Evolutionary conservation across 53 echinoderm and acorn worm genomes (phyloP).

Genomic region (Paracentrotus lividus): DNA sequence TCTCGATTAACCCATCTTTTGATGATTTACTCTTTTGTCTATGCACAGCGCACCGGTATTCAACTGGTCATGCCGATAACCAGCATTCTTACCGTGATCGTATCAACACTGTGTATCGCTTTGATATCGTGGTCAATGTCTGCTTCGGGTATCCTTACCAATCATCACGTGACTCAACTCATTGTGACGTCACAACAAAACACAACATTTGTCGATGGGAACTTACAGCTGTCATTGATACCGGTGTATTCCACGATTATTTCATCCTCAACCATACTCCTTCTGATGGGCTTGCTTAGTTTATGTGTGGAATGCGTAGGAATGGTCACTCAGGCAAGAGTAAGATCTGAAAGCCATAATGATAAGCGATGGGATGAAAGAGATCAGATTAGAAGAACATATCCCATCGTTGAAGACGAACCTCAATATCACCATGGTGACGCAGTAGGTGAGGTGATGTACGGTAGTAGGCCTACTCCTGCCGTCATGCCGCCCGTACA

Average conservation of each 20-base stretch:
- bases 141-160: constrained; percentile 21
- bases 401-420: constrained; percentile 25
- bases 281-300: constrained; percentile 10
- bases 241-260: constrained; percentile 42
- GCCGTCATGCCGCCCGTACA: neutral
- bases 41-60: neutral
- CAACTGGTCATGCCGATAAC: neutral
- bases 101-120: constrained; percentile 9
- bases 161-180: constrained; percentile 7
- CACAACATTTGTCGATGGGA: neutral
- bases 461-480: constrained; percentile 27
- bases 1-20: too few species aligned
- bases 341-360: neutral
- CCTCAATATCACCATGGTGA: constrained; percentile 35
- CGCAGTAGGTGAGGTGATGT: constrained; percentile 47
- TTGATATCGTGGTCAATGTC: constrained; percentile 60
- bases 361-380: neutral
- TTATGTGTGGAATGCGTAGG: constrained; percentile 45
- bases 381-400: neutral
- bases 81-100: constrained; percentile 11
- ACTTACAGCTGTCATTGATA: constrained; percentile 38
- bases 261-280: neutral
- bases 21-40: neutral
- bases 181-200: constrained; percentile 8
- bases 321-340: neutral